Base-by-base conservation (phyloP, 2,888 invertebrate species). In the Laspeyria flexula region DNA sequence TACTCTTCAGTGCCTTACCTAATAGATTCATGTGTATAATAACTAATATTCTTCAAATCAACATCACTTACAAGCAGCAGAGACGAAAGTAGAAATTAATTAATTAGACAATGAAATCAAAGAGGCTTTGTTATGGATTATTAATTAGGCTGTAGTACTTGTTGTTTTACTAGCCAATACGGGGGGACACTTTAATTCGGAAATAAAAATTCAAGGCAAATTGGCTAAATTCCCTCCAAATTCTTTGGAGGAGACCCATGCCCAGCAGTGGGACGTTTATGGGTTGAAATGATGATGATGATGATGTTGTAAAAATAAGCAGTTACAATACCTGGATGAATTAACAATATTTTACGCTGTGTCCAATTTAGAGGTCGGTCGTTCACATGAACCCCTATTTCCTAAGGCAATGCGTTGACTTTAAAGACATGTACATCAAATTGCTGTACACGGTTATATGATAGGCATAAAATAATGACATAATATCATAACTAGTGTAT, bases 41-140 rank as follows among this genome's bases (percentile, higher is more conserved):
- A 18, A 3, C 18, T 18, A 18, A 18, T 18, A 6, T 6, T 7
- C 25, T 25, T 6, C 4, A 3, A 25, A 25, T 25, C 6, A 6
- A 7, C 3, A 1, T 6, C 25, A 7, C 7, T 3, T 25, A 25
- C 3, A 6, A 4, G 7, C 1, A 25, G 7, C 7, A 23, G 23
- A 48, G 52, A 76, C 56, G 76, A 81, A 83, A 82, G 81, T 81
- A 71, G 73, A 74, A 77, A 73, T 77, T 56, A 68, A 59, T 58
- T 63, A 79, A 75, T 79, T 78, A 58, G 74, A 75, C 65, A 64
- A 62, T 61, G 31, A 57, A 67, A 65, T 45, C 56, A 58, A 63
- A 71, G 71, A 59, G 62, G 71, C 61, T 80, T 81, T 80, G 81
- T 82, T 79, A 70, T 71, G 66, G 57, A 75, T 73, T 71, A 71